Percentiles rank a stretch among this genome's conserved stretches.
These are phyloP conservation scores for Leptoclinus maculatus DNA, from an alignment of 2,797 vertebrate genomes.

Conservation along the genomic window DNA sequence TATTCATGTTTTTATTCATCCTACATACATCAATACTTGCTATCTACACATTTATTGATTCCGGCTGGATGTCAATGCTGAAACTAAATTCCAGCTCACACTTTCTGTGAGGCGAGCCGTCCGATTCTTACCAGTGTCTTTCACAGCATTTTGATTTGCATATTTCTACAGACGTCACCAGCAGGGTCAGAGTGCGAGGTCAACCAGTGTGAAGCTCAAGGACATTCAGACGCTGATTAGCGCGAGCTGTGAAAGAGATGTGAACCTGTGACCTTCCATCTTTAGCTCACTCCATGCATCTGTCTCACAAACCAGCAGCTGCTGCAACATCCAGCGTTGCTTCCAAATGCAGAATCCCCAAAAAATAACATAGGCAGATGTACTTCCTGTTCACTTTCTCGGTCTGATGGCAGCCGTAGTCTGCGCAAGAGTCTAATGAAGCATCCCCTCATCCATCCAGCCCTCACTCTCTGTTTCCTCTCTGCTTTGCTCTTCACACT, in stretches of 20 bases:
- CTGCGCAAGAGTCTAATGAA: slow-evolving; percentile 51
- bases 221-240: slow-evolving; percentile 47
- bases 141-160: slow-evolving; percentile 16
- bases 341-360: neutral
- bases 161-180: slow-evolving; percentile 32
- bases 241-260: slow-evolving; percentile 35
- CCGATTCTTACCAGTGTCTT: neutral
- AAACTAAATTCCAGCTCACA: neutral
- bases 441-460: slow-evolving; percentile 54
- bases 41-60: neutral
- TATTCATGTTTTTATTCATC: neutral
- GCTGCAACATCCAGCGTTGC: neutral
- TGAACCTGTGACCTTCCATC: slow-evolving; percentile 57
- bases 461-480: slow-evolving; percentile 38
- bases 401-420: slow-evolving; percentile 38
- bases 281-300: slow-evolving; percentile 1
- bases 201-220: slow-evolving; percentile 46
- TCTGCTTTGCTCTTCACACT: slow-evolving; percentile 38
- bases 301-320: neutral
- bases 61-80: neutral
- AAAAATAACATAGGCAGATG: slow-evolving; percentile 14
- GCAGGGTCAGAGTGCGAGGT: slow-evolving; percentile 52
- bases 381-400: slow-evolving; percentile 35
- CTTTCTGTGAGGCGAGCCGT: neutral
- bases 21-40: neutral